A percentile compares a stretch with the other conserved stretches of the same genome.
Conservation (phyloP, 2,888 invertebrate species). For the Amblyjoppa fuscipennis region DNA sequence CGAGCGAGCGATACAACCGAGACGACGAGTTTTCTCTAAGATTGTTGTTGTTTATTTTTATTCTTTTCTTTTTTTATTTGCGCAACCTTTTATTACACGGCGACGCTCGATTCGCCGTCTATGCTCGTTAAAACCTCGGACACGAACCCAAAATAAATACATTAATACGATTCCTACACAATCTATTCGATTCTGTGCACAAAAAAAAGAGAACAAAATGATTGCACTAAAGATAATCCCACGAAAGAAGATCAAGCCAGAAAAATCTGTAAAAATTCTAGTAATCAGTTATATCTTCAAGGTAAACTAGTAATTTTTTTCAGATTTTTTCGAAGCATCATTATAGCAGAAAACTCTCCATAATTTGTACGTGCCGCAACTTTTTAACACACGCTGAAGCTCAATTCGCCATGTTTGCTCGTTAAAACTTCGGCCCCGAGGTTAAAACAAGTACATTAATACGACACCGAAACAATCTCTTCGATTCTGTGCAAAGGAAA, state of each 20-base stretch:
- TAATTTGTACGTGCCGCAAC: background rate
- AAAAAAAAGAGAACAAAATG: background rate
- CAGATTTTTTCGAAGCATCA: background rate
- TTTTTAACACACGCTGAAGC: slow-evolving; percentile 32
- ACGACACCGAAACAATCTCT: slow-evolving; percentile 21
- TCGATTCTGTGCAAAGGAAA: background rate
- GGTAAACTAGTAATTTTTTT: background rate
- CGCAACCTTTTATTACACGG: slow-evolving; percentile 49
- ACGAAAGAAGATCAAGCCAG: too few species aligned
- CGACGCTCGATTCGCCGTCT: slow-evolving; percentile 28
- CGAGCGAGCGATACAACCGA: slow-evolving; percentile 34
- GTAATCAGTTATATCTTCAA: too few species aligned
- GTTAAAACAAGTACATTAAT: slow-evolving; percentile 47
- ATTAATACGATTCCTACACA: slow-evolving; percentile 48
- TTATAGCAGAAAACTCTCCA: background rate
- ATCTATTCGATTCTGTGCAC: background rate
- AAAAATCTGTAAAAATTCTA: too few species aligned
- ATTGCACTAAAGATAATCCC: too few species aligned
- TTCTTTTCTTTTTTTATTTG: background rate
- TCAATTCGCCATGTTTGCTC: slow-evolving; percentile 25
- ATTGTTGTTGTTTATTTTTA: slow-evolving; percentile 24
- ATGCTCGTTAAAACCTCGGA: slow-evolving; percentile 53
- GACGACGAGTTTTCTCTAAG: slow-evolving; percentile 40
- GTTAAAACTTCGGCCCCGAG: slow-evolving; percentile 46
- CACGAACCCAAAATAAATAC: slow-evolving; percentile 35